A percentile compares a stretch with the other conserved stretches of the same genome.
phyloP scores from a whole-genome alignment of 2,797 vertebrate species.

The Myotis planiceps region DNA sequence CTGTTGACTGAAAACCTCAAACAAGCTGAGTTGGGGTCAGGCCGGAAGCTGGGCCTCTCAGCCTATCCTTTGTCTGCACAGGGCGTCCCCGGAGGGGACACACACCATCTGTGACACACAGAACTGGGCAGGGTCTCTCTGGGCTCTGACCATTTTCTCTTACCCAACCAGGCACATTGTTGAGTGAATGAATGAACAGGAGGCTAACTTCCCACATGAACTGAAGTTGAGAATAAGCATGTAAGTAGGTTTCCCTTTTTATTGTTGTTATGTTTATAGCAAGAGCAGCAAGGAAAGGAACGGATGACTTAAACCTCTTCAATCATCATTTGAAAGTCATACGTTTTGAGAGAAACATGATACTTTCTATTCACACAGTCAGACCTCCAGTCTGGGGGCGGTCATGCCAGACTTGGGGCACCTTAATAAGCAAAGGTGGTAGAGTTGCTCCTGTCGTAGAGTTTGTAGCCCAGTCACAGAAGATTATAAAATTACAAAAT shows the following conservation, averaged over 20 bases:
- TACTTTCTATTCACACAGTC: fast-evolving
- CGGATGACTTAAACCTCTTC: neutral
- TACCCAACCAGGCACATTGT: neutral
- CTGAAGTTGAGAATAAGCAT: neutral
- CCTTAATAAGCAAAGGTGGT: neutral
- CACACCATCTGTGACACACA: neutral
- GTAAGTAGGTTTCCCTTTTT: no score
- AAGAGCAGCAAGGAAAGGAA: neutral
- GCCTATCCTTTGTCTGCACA: neutral
- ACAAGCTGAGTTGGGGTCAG: neutral
- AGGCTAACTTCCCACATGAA: neutral
- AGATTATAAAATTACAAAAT: neutral
- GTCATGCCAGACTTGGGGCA: neutral
- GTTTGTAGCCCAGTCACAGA: neutral
- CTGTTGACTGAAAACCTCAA: neutral
- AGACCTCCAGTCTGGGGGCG: no score
- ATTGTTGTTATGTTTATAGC: neutral
- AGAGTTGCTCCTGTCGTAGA: neutral
- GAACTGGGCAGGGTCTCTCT: neutral
- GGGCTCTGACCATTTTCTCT: neutral
- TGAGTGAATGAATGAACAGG: neutral
- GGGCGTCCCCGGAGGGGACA: neutral
- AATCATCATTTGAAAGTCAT: neutral
- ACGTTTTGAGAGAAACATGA: neutral
- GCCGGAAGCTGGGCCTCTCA: neutral